Base-by-base conservation (phyloP, 2,113 vertebrate genomes). In the Capreolus pygargus region DNA sequence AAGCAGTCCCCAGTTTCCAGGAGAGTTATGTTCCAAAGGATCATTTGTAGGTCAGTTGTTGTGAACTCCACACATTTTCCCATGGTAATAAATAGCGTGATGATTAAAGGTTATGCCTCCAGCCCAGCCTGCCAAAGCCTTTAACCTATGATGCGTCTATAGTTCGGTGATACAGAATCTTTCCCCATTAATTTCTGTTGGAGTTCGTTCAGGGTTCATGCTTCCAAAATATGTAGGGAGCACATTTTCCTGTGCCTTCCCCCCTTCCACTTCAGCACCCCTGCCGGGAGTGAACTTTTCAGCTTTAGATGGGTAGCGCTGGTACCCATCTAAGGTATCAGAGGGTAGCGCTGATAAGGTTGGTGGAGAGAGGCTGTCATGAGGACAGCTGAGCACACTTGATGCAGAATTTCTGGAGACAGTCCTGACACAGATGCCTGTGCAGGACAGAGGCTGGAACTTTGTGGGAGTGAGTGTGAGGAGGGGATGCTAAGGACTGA, bases 31-130 rank as follows among this genome's bases (percentile, higher is more conserved):
- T 57, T 94, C 88, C 95, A 58, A 61, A 97, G 45, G 82, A 87
- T 91, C 67, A 60, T 93, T 97, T 97, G 89, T 97, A 94, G 97
- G 94, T 97, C 86, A 95, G 89, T 96, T 94, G 78, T 94, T 97
- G 89, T 95, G 97, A 97, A 93, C 91, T 43, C 3, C 61, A 95
- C 78, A 89, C 14, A 25, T 86, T 96, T 91, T 79, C 23, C 70
- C 13, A 27, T 36, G 81, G 91, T 98, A 95, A 79, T 28, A 67
- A 94, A 74, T 33, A 67, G 70, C 1, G 0, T 60, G 47, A 89
- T 70, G 76, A 96, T 93, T 96, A 94, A 91, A 97, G 89, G 85
- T 95, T 96, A 45, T 94, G 17, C 60, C 45, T 96, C 45, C 28
- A 89, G 76, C 70, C 28, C 82, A 91, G 67, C 13, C 39, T 74